Conservation (phyloP, 1,140 invertebrate genomes). For the Portunus trituberculatus region DNA sequence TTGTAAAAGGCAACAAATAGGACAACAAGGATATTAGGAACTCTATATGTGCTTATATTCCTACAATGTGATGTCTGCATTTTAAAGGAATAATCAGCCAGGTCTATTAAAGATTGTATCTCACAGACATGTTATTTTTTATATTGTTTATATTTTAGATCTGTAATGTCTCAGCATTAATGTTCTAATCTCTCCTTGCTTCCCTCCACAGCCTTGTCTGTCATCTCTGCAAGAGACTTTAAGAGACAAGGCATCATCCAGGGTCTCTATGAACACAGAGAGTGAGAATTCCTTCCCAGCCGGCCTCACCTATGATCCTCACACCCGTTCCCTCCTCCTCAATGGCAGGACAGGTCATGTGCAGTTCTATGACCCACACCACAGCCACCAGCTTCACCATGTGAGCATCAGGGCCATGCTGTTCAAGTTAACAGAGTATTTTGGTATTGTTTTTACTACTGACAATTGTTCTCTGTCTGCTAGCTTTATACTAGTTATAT, state of each 20-base stretch:
- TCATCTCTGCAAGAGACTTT: slow-evolving; percentile 50
- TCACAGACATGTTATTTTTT: neutral
- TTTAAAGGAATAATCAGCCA: no score
- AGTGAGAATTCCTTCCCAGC: slow-evolving; percentile 82
- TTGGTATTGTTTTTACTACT: no score
- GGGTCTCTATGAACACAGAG: slow-evolving; percentile 44
- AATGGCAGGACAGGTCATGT: slow-evolving; percentile 90
- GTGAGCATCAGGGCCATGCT: slow-evolving; percentile 80
- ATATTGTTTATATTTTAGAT: no score
- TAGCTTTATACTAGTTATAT: no score
- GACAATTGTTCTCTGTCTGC: no score
- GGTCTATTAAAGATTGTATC: no score
- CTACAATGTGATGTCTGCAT: no score
- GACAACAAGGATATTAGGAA: no score
- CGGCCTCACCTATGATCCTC: slow-evolving; percentile 86
- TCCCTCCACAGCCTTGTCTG: slow-evolving; percentile 45
- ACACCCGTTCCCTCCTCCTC: slow-evolving; percentile 85
- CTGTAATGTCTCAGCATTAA: no score
- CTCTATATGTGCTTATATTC: no score
- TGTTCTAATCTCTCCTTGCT: neutral
- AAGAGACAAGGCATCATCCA: slow-evolving; percentile 50
- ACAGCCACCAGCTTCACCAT: slow-evolving; percentile 87
- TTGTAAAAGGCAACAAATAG: no score
- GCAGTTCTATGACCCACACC: slow-evolving; percentile 88
- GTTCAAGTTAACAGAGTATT: neutral